These are phyloP conservation scores for Anagyrus pseudococci DNA, from an alignment of 2,888 invertebrate species.

Conservation along the genomic window DNA sequence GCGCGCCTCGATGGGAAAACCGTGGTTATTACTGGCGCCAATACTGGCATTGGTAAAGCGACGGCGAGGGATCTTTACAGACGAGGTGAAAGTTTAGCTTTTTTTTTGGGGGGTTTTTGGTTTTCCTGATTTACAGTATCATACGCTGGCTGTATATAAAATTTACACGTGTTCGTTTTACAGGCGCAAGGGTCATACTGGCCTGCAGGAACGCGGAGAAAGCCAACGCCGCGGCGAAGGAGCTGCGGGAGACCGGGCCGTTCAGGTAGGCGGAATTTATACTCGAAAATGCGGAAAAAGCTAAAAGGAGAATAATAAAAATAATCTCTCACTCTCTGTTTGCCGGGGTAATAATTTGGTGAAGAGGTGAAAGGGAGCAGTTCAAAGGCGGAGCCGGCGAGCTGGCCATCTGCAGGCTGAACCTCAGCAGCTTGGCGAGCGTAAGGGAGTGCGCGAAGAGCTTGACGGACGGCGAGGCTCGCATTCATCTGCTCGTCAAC, in stretches of 20 bases:
- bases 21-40: slow-evolving; percentile 59
- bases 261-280: slow-evolving; percentile 44
- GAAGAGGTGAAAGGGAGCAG: slow-evolving; percentile 44
- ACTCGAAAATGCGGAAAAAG: too few species aligned
- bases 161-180: too few species aligned
- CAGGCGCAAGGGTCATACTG: slow-evolving; percentile 60
- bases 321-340: too few species aligned
- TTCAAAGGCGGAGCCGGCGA: slow-evolving; percentile 50
- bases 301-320: too few species aligned
- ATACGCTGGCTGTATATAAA: too few species aligned
- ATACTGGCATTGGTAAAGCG: slow-evolving; percentile 58
- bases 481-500: slow-evolving; percentile 72
- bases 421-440: slow-evolving; percentile 66
- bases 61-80: slow-evolving; percentile 53
- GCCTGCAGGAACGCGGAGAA: slow-evolving; percentile 64
- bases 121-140: too few species aligned
- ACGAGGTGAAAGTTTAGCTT: slow-evolving; percentile 55
- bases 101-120: too few species aligned
- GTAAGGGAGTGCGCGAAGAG: slow-evolving; percentile 65
- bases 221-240: slow-evolving; percentile 60
- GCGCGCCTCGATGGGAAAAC: slow-evolving; percentile 52
- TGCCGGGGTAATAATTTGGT: too few species aligned
- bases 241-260: slow-evolving; percentile 53
- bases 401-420: slow-evolving; percentile 54
- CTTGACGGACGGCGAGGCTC: slow-evolving; percentile 61